Evolutionary conservation across 2,113 vertebrate genomes (phyloP).

Genomic region (Microcebus griseorufus): DNA sequence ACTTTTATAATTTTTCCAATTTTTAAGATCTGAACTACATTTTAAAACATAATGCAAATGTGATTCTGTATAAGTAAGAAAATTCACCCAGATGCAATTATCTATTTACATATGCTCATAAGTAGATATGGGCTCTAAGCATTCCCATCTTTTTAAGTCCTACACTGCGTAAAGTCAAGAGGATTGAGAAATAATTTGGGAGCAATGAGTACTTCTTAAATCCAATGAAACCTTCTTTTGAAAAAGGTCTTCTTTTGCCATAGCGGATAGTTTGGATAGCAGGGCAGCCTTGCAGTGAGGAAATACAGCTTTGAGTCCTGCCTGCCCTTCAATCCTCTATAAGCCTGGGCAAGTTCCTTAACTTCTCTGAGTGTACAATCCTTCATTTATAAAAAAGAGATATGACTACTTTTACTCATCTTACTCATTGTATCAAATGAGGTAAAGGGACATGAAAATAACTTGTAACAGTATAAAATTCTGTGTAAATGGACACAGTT

Average conservation of each 20-base stretch:
- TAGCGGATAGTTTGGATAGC: background rate
- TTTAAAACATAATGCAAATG: background rate
- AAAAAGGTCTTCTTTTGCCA: background rate
- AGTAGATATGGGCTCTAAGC: background rate
- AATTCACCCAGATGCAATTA: background rate
- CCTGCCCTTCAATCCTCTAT: background rate
- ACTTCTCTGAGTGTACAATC: background rate
- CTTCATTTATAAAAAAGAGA: background rate
- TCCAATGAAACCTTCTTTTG: background rate
- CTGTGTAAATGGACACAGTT: background rate
- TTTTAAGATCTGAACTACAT: background rate
- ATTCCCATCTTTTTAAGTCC: background rate
- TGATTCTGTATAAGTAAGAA: background rate
- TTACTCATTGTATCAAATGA: background rate
- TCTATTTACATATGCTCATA: background rate
- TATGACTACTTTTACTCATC: background rate
- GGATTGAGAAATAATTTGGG: slow-evolving; percentile 30
- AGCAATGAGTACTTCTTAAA: background rate
- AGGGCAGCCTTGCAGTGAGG: background rate
- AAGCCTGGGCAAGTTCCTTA: background rate
- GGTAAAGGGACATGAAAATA: background rate
- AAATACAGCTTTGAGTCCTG: background rate
- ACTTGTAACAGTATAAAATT: background rate
- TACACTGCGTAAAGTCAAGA: background rate
- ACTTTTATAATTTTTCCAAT: background rate